A percentile compares a stretch with the other conserved stretches of the same genome.
These are phyloP conservation scores for Rhineura floridana DNA, from an alignment of 2,113 vertebrate species.

Conservation along the genomic window DNA sequence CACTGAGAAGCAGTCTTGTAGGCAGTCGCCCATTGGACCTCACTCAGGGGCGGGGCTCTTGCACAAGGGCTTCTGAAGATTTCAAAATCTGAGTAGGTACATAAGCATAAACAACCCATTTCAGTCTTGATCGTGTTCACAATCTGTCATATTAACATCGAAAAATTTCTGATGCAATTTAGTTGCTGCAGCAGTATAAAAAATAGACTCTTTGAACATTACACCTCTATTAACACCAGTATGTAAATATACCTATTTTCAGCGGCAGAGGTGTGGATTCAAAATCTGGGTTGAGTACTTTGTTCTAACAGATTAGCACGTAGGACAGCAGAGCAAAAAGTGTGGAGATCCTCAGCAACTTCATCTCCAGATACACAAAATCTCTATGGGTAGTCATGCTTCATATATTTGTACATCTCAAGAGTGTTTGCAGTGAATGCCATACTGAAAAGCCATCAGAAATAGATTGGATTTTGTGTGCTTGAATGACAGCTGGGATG, in stretches of 20 bases:
- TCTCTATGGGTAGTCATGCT: background rate
- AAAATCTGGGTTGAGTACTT: background rate
- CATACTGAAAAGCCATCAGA: background rate
- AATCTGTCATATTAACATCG: background rate
- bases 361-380: background rate
- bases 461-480: conserved; percentile 5
- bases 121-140: background rate
- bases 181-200: background rate
- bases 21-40: no score
- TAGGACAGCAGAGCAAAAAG: background rate
- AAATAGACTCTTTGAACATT: background rate
- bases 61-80: background rate
- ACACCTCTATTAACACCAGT: no score
- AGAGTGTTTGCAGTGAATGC: no score
- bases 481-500: background rate
- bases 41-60: no score
- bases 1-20: no score
- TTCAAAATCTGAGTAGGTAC: background rate
- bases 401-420: background rate
- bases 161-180: background rate
- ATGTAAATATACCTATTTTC: background rate
- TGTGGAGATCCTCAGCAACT: background rate
- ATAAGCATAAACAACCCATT: background rate
- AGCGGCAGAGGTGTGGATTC: background rate
- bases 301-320: background rate